A percentile compares a stretch with the other conserved stretches of the same genome.
Conservation (phyloP, 2,888 invertebrate genomes). For the Andrena hattorfiana region DNA sequence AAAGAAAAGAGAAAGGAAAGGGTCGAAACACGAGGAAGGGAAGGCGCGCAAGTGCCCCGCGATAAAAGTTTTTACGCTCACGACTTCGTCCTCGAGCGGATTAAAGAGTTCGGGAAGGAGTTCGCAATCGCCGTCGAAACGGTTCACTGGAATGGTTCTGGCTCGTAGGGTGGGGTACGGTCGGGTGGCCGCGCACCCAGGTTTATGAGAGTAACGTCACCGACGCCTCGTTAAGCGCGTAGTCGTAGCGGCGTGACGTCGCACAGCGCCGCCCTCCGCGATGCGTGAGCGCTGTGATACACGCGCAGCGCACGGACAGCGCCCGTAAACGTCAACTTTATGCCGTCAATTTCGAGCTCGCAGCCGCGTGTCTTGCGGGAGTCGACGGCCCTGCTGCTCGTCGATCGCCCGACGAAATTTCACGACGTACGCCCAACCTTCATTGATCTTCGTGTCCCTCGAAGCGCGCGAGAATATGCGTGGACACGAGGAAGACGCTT, state of each 20-base stretch:
- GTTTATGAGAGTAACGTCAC: slow-evolving; percentile 77
- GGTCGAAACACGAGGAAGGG: neutral
- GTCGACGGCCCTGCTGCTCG: slow-evolving; percentile 12
- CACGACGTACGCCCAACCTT: neutral
- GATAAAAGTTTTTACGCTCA: slow-evolving; percentile 4
- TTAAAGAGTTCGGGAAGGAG: slow-evolving; percentile 51
- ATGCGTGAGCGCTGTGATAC: slow-evolving; percentile 40
- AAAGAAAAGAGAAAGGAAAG: neutral
- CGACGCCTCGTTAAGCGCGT: slow-evolving; percentile 68
- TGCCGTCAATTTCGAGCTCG: slow-evolving; percentile 55
- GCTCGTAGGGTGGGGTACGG: neutral
- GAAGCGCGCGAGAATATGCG: neutral
- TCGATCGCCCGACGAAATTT: slow-evolving; percentile 13
- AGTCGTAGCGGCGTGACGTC: slow-evolving; percentile 65
- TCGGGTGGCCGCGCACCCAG: slow-evolving; percentile 45
- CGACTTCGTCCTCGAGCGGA: slow-evolving; percentile 12
- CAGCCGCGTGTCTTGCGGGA: slow-evolving; percentile 27
- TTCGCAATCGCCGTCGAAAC: slow-evolving; percentile 31
- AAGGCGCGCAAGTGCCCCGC: neutral
- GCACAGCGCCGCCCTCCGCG: slow-evolving; percentile 42
- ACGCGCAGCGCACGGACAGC: slow-evolving; percentile 23
- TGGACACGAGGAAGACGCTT: neutral
- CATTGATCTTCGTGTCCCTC: slow-evolving; percentile 9
- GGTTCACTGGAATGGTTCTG: slow-evolving; percentile 28
- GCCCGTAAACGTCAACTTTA: slow-evolving; percentile 54